These are phyloP conservation scores for Eustalomyia histrio DNA, from an alignment of 2,888 invertebrate species.

Conservation along the genomic window DNA sequence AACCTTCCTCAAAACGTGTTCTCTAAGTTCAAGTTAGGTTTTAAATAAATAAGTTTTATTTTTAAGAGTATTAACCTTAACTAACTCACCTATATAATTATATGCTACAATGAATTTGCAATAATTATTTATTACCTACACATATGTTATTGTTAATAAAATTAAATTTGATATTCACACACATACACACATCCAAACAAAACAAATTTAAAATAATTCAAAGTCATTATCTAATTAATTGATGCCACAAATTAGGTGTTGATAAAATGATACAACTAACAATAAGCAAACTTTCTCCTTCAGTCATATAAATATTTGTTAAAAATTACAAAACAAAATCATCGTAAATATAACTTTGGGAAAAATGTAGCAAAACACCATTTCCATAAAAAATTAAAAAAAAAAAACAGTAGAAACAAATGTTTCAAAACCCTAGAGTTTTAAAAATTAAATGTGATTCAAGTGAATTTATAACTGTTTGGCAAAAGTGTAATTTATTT, in stretches of 20 bases:
- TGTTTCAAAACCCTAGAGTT: no score
- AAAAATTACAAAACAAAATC: constrained; percentile 23
- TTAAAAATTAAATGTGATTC: no score
- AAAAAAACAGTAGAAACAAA: no score
- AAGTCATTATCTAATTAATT: constrained; percentile 38
- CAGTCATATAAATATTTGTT: constrained; percentile 21
- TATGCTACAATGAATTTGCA: constrained; percentile 19
- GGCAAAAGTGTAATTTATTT: constrained; percentile 17
- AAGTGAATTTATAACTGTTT: not conserved
- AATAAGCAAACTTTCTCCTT: constrained; percentile 40
- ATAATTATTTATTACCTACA: constrained; percentile 28
- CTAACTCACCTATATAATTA: constrained; percentile 27
- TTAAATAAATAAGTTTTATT: not conserved
- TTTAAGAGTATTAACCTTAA: constrained; percentile 33
- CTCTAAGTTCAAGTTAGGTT: no score
- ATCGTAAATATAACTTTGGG: not conserved
- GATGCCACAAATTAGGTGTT: constrained; percentile 41
- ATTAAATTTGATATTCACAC: constrained; percentile 21
- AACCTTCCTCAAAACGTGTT: no score
- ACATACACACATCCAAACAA: not conserved
- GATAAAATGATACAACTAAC: constrained; percentile 26
- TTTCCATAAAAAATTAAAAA: no score
- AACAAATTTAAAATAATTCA: constrained; percentile 16
- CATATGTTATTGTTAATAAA: not conserved
- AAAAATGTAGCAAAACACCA: no score